Evolutionary conservation across 1,140 invertebrate genomes (phyloP).

Genomic region (Homalodisca vitripennis): DNA sequence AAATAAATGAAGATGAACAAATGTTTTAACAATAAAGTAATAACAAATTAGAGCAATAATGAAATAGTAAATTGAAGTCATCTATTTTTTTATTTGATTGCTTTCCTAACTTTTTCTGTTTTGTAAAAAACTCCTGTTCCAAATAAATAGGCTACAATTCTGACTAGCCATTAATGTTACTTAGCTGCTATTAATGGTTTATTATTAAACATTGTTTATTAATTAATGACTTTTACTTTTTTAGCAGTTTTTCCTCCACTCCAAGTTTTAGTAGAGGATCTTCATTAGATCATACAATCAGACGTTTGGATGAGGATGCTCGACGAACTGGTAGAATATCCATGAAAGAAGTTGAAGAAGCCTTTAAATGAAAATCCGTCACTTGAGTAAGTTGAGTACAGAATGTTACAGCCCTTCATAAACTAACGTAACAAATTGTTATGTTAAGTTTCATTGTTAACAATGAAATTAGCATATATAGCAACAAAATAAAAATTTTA

Average conservation of each 20-base stretch:
- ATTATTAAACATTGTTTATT: not conserved
- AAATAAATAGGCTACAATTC: slow-evolving; percentile 13
- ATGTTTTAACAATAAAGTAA: no score
- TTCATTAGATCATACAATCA: slow-evolving; percentile 59
- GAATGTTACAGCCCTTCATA: no score
- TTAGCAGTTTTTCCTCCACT: slow-evolving; percentile 29
- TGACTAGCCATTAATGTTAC: not conserved
- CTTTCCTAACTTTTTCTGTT: not conserved
- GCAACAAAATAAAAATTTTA: no score
- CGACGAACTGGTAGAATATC: slow-evolving; percentile 65
- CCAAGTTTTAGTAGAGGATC: slow-evolving; percentile 48
- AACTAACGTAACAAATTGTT: no score
- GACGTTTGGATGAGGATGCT: slow-evolving; percentile 67
- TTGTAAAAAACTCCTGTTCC: slow-evolving; percentile 4
- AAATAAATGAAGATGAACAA: no score
- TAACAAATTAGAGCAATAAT: no score
- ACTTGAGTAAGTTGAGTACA: slow-evolving; percentile 53
- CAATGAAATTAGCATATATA: no score
- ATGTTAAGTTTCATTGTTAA: no score
- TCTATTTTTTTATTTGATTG: not conserved
- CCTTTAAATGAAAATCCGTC: slow-evolving; percentile 68
- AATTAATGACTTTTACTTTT: not conserved
- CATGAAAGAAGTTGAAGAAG: slow-evolving; percentile 67
- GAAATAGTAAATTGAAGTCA: no score
- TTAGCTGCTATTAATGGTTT: not conserved